Conservation (phyloP, 2,113 vertebrate species). For the Willisornis vidua region DNA sequence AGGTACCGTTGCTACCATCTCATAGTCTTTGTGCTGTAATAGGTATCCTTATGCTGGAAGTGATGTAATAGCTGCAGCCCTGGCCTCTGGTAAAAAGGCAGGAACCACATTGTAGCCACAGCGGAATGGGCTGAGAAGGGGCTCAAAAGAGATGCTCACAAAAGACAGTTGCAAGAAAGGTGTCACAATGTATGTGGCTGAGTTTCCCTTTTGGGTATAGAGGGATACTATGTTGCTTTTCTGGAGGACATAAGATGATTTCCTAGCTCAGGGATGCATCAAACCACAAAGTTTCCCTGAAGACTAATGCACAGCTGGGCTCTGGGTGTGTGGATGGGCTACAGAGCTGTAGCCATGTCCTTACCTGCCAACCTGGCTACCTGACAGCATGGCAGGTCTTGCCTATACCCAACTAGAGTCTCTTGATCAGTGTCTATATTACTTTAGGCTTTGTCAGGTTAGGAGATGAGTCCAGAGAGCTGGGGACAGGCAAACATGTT, state of each 20-base stretch:
- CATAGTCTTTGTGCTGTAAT: neutral
- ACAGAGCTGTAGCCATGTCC: neutral
- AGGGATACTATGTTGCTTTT: neutral
- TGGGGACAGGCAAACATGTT: neutral
- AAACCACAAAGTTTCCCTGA: neutral
- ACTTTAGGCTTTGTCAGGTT: neutral
- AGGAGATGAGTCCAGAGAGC: neutral
- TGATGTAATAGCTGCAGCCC: neutral
- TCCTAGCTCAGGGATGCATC: neutral
- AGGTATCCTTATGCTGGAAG: neutral
- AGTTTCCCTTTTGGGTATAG: neutral
- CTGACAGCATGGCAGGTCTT: neutral
- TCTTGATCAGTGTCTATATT: neutral
- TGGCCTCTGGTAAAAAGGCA: neutral
- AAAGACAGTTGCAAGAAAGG: neutral
- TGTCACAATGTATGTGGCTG: accelerated
- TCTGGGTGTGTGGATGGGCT: neutral
- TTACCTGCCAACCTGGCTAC: neutral
- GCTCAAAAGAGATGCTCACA: neutral
- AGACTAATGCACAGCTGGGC: neutral
- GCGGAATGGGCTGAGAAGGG: neutral
- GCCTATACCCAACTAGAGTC: neutral
- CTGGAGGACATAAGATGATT: neutral
- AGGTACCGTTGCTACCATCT: neutral
- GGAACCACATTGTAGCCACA: accelerated